Evolutionary conservation across 2,888 invertebrate species (phyloP).

Genomic region (Cyaniris semiargus): DNA sequence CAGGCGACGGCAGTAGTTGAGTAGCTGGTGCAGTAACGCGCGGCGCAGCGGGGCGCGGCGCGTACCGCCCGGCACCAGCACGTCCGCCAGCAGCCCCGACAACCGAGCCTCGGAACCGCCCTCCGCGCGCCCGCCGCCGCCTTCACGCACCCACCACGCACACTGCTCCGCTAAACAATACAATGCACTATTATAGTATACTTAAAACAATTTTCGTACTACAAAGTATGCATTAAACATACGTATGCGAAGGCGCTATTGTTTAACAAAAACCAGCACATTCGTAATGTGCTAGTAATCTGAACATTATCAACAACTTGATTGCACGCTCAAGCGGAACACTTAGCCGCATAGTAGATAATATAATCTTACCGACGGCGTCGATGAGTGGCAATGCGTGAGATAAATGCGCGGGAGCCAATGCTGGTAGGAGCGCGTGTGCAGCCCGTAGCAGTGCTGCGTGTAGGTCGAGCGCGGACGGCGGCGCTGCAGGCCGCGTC

Average conservation of each 20-base stretch:
- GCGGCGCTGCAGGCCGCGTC: constrained; percentile 72
- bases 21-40: constrained; percentile 84
- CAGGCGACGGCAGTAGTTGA: constrained; percentile 83
- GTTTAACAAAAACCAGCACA: too few relatives aligned
- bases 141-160: constrained; percentile 55
- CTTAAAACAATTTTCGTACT: too few relatives aligned
- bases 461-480: constrained; percentile 49
- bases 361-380: constrained; percentile 77
- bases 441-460: constrained; percentile 82
- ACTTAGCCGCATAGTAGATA: not conserved
- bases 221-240: too few relatives aligned
- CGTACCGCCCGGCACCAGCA: constrained; percentile 69
- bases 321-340: too few relatives aligned
- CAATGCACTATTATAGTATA: not conserved
- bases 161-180: constrained; percentile 60
- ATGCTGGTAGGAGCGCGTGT: constrained; percentile 84
- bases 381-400: constrained; percentile 86
- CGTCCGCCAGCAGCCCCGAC: constrained; percentile 86
- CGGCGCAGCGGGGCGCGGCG: constrained; percentile 84
- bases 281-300: too few relatives aligned
- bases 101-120: constrained; percentile 80
- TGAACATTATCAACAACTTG: too few relatives aligned
- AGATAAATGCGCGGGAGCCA: constrained; percentile 82
- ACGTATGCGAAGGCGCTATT: too few relatives aligned
- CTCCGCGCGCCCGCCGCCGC: constrained; percentile 67